Evolutionary conservation across 2,888 invertebrate genomes (phyloP), one percentile per base, ranked within the genome.

Genomic region (Idaea straminata): DNA sequence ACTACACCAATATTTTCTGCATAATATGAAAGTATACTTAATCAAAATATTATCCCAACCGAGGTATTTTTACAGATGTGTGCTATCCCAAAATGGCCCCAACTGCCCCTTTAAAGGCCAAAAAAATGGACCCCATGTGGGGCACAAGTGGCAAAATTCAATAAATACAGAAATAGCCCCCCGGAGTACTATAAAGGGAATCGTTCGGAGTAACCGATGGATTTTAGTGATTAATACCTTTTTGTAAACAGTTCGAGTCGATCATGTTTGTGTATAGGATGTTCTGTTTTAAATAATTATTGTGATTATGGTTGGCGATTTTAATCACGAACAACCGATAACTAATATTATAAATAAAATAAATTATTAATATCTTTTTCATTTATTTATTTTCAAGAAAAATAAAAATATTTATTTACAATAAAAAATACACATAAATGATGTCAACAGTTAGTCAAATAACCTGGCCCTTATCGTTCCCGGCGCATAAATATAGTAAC

Each of bases 111-210:
- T 66, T 63, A 64, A 64, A 64, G 63, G 15, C 64, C 61, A 60
- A 57, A 69, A 70, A 69, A 71, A 68, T 65, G 15, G 58, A 68
- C 73, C 72, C 72, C 73, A 72, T 70, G 70, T 72, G 71, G 69
- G 62, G 66, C 61, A 61, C 65, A 68, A 69, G 62, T 68, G 70
- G 64, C 62, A 64, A 58, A 67, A 74, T 74, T 74, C 70, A 74
- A 82, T 78, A 78, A 69, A 77, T 74, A 75, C 73, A 72, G 64
- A 71, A 80, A 85, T 76, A 69, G 80, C 72, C 76, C 89, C 86
- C 87, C 71, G 66, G 85, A 76, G 86, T 66, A 76, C 81, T 75
- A 85, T 89, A 84, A 83, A 81, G 77, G 75, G 80, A 77, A 79
- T 78, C 75, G 77, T 77, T 74, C 74, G 77, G 77, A 79, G 73